phyloP scores from a whole-genome alignment of 1,140 invertebrate genomes.

The Drosophila prosaltans region DNA sequence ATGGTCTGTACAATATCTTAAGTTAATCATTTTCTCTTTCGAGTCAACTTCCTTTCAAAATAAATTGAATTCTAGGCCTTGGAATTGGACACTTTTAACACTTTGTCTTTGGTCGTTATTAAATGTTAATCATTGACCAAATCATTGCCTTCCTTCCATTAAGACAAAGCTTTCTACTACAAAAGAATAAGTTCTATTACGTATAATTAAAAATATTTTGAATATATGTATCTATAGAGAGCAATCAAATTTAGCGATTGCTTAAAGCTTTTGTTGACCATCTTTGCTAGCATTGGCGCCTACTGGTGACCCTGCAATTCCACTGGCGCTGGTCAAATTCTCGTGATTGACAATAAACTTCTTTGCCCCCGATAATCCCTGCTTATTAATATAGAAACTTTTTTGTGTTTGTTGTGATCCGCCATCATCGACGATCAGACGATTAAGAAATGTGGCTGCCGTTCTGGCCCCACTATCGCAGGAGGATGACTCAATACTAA shows the following conservation, averaged over 20 bases:
- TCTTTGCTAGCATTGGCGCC: slow-evolving; percentile 44
- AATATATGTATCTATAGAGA: slow-evolving; percentile 20
- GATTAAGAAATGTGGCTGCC: slow-evolving; percentile 67
- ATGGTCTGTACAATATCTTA: too few relatives aligned
- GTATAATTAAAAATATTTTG: slow-evolving; percentile 11
- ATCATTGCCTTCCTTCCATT: neutral
- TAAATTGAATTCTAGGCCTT: too few relatives aligned
- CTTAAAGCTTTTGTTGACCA: slow-evolving; percentile 75
- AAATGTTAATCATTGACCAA: neutral
- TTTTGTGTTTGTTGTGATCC: slow-evolving; percentile 58
- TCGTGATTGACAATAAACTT: slow-evolving; percentile 72
- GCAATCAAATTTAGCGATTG: slow-evolving; percentile 28
- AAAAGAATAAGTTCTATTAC: slow-evolving; percentile 1
- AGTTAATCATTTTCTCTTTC: too few relatives aligned
- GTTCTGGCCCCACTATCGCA: slow-evolving; percentile 69
- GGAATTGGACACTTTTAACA: neutral
- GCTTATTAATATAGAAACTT: slow-evolving; percentile 74
- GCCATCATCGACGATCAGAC: slow-evolving; percentile 63
- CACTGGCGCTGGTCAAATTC: slow-evolving; percentile 36
- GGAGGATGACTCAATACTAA: slow-evolving; percentile 73
- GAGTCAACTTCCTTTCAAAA: too few relatives aligned
- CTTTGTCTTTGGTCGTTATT: neutral
- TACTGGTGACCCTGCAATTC: neutral
- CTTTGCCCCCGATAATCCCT: slow-evolving; percentile 68
- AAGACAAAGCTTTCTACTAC: slow-evolving; percentile 1